Percentiles rank a stretch among this genome's conserved stretches.
phyloP scores from a whole-genome alignment of 2,888 invertebrate species.

The Drosophila rubida region DNA sequence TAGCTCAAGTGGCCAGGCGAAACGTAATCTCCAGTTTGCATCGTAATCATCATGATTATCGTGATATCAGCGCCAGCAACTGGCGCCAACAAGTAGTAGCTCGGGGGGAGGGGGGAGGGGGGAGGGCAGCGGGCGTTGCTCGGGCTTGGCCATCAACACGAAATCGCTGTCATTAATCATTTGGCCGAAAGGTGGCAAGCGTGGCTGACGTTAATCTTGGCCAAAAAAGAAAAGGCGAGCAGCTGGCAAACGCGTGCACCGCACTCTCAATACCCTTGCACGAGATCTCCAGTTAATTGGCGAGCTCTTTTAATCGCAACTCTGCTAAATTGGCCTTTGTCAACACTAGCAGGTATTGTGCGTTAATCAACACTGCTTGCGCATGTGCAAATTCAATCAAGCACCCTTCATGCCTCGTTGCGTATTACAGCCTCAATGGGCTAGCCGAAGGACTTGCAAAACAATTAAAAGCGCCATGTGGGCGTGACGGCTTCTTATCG shows the following conservation, averaged over 20 bases:
- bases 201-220: conserved; percentile 58
- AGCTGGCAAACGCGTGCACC: not conserved
- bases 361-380: conserved; percentile 2
- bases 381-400: conserved; percentile 6
- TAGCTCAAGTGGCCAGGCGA: conserved; percentile 40
- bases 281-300: too few relatives aligned
- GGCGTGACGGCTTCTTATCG: conserved; percentile 47
- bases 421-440: not conserved
- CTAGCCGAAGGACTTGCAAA: conserved; percentile 7
- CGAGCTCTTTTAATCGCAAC: not conserved
- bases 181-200: conserved; percentile 74
- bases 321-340: not conserved
- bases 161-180: conserved; percentile 80
- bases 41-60: conserved; percentile 24
- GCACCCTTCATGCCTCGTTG: not conserved
- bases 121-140: not conserved
- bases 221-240: conserved; percentile 10
- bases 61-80: conserved; percentile 32
- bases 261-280: conserved; percentile 32
- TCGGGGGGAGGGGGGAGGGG: too few relatives aligned
- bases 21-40: conserved; percentile 61
- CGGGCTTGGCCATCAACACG: conserved; percentile 47
- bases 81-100: conserved; percentile 78
- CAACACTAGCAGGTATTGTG: not conserved
- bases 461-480: conserved; percentile 65